Conservation (phyloP, 2,797 vertebrate species). For the Rhinichthys osculus region DNA sequence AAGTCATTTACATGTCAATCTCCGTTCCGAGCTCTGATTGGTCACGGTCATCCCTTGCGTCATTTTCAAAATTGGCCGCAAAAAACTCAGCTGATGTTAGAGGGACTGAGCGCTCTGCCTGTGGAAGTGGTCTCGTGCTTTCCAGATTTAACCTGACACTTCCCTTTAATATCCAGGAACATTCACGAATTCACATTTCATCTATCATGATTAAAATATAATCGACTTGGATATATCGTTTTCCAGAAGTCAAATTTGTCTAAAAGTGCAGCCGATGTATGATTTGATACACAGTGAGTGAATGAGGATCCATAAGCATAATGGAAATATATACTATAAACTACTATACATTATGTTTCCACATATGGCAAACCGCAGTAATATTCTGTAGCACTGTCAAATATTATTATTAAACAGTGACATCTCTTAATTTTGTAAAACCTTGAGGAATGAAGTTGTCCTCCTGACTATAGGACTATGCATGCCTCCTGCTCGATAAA, state of each 20-base stretch:
- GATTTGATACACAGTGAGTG: not conserved
- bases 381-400: not conserved
- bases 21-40: conserved; percentile 68
- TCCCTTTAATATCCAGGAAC: not conserved
- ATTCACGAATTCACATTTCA: not conserved
- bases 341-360: not conserved
- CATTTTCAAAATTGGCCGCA: conserved; percentile 68
- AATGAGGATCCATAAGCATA: not conserved
- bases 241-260: not conserved
- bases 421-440: not conserved
- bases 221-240: not conserved
- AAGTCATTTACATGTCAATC: conserved; percentile 65
- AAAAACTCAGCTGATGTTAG: conserved; percentile 58
- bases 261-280: not conserved
- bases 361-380: not conserved
- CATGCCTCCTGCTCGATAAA: not conserved
- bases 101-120: conserved; percentile 8
- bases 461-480: not conserved
- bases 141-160: conserved; percentile 8
- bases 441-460: not conserved
- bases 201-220: not conserved
- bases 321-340: no score
- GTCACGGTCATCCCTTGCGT: conserved; percentile 62
- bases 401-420: not conserved
- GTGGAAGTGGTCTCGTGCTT: not conserved